Percentiles rank a stretch among this genome's conserved stretches.
Conservation (phyloP, 2,113 vertebrate species). For the Gymnogyps californianus region DNA sequence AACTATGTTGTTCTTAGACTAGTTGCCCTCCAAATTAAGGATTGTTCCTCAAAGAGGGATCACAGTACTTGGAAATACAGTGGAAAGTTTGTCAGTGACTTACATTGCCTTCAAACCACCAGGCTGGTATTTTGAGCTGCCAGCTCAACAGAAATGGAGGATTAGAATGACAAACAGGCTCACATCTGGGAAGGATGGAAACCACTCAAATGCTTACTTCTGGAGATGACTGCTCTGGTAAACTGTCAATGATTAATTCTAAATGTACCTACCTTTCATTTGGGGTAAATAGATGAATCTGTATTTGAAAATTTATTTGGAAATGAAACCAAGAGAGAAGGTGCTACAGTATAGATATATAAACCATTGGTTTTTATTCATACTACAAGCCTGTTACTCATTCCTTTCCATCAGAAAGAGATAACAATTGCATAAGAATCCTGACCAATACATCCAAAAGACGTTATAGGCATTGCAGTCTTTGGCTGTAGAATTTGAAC, state of each 20-base stretch:
- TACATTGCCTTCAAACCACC: neutral
- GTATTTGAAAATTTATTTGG: neutral
- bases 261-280: neutral
- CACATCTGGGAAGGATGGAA: neutral
- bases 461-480: neutral
- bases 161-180: neutral
- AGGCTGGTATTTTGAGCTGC: neutral
- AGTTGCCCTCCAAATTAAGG: neutral
- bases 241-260: neutral
- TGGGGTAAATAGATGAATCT: neutral
- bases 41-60: neutral
- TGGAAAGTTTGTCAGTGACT: neutral
- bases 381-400: neutral
- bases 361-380: neutral
- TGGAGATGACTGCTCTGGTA: neutral
- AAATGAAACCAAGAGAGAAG: neutral
- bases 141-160: neutral
- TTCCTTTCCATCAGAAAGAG: neutral
- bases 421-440: neutral
- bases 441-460: neutral
- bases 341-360: neutral
- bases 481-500: neutral
- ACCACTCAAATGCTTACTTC: neutral
- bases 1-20: neutral
- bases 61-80: neutral